Base-by-base conservation (phyloP, 2,113 vertebrate genomes). In the Cyanocitta stelleri region DNA sequence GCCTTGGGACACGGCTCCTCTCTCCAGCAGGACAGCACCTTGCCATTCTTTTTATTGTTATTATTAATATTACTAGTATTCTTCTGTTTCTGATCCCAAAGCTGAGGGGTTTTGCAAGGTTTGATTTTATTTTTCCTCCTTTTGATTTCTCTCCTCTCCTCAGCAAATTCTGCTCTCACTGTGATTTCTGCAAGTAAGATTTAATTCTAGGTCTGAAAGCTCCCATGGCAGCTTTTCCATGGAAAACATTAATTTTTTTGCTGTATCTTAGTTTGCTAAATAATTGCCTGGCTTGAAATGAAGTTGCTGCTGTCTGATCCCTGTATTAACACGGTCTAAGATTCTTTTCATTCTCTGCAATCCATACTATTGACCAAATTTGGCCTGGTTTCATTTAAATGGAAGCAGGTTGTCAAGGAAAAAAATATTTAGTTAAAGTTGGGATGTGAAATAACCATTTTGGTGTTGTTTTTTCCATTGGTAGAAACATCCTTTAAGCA, bases 281-380 rank as follows among this genome's bases (percentile, higher is more conserved):
- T 97, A 97, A 98, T 96, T 98, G 97, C 93, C 55, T 96, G 88
- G 52, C 87, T 97, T 55, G 96, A 97, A 97, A 98, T 97, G 97
- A 98, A 97, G 92, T 97, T 94, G 95, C 96, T 96, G 96, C 97
- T 97, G 97, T 96, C 94, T 94, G 96, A 95, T 97, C 90, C 94
- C 96, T 87, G 85, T 89, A 54, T 96, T 95, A 97, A 48, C 93
- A 32, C 59, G 85, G 82, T 93, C 93, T 78, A 21, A 96, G 92
- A 41, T 96, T 87, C 93, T 97, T 98, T 98, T 97, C 98, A 97
- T 97, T 97, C 32, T 91, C 84, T 91, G 82, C 84, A 97, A 98
- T 98, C 97, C 93, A 97, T 98, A 98, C 88, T 98, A 97, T 98
- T 98, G 98, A 98, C 97, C 95, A 95, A 3, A 87, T 90, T 89